Base-by-base conservation (phyloP, 2,888 invertebrate genomes). In the Sisyra terminalis region DNA sequence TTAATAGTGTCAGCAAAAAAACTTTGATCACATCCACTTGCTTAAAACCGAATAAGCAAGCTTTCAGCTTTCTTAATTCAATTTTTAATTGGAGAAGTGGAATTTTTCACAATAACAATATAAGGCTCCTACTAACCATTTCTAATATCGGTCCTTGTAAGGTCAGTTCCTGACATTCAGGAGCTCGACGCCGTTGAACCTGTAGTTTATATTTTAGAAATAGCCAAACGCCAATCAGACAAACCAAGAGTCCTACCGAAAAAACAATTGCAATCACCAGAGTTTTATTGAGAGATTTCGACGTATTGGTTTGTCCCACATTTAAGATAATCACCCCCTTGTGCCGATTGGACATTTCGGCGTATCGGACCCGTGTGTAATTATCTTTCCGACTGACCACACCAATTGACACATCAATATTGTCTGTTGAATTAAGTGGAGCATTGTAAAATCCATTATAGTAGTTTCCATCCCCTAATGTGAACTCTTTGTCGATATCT, bases 361-460 rank as follows among this genome's bases (percentile, higher is more conserved):
- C 75, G 60, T 77, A 85, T 17, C 76, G 66, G 2, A 70, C 63
- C 59, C 75, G 80, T 18, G 70, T 77, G 0, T 74, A 61, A 51
- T 73, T 73, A 52, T 77, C 71, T 45, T 76, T 65, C 29, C 70
- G 70, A 61, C 83, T 84, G 2, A 79, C 72, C 43, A 85, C 67
- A 11, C 83, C 84, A 43, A 83, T 60, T 38, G 78, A 72, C 3
- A 87, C 67, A 49, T 77, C 75, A 49, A 80, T 73, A 48, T 76
- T 71, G 50, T 67, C 63, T 9, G 71, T 67, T 24, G 69, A 58
- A 8, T 71, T 69, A 40, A 92, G 58, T 0, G 84, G 83, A 2
- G 75, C 78, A 65, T 92, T 92, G 49, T 70, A 75, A 55, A 75
- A 88, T 0, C 73, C 74, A 47, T 82, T 81, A 55, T 88, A 84